A percentile compares a stretch with the other conserved stretches of the same genome.
phyloP scores from a whole-genome alignment of 2,888 invertebrate genomes.

The Anaspis maculata region DNA sequence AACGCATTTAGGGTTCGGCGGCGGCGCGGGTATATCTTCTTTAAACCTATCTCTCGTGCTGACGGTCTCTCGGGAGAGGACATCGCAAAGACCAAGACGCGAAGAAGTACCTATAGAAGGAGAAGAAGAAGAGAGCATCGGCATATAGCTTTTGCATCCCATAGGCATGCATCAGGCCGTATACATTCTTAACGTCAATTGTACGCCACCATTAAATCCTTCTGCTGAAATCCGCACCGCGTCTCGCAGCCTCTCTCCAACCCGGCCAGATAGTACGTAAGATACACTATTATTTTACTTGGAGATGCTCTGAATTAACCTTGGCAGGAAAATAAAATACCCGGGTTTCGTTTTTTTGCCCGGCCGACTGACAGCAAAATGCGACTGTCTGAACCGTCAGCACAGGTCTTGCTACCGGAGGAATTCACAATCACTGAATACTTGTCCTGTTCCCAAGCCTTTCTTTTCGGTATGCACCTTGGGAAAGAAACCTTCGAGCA shows the following conservation, averaged over 20 bases:
- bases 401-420: conserved; percentile 31
- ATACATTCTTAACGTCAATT: conserved; percentile 28
- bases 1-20: too few species aligned
- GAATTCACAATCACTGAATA: conserved; percentile 38
- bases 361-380: conserved; percentile 40
- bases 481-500: conserved; percentile 23
- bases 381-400: conserved; percentile 39
- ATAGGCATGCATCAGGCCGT: conserved; percentile 10
- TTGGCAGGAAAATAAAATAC: conserved; percentile 43
- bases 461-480: conserved; percentile 19
- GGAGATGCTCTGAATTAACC: conserved; percentile 43
- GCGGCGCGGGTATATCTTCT: too few species aligned
- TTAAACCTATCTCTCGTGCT: too few species aligned
- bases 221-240: conserved; percentile 29
- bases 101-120: too few species aligned
- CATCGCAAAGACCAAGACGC: too few species aligned
- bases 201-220: conserved; percentile 38
- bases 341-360: conserved; percentile 20
- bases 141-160: too few species aligned
- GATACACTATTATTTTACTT: conserved; percentile 41
- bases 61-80: too few species aligned
- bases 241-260: conserved; percentile 10
- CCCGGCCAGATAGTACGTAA: conserved; percentile 36
- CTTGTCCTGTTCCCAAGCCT: conserved; percentile 26
- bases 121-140: too few species aligned